These are phyloP conservation scores for Neomorphus geoffroyi DNA, from an alignment of 2,797 vertebrate species.

Conservation along the genomic window DNA sequence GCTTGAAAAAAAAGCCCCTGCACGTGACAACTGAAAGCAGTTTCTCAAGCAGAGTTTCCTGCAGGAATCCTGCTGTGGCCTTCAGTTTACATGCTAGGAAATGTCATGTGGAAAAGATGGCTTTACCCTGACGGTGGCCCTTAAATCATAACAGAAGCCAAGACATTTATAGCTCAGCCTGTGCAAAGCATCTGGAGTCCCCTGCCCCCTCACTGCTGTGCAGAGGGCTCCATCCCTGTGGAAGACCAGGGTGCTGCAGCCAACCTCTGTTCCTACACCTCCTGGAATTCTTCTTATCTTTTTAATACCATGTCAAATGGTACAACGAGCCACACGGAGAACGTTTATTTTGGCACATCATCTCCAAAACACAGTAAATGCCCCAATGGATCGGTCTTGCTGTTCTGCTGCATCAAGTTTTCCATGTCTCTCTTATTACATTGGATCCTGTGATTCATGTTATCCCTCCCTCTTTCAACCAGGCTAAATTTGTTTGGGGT, in stretches of 20 bases:
- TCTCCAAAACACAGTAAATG: not conserved
- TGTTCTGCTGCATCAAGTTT: constrained; percentile 31
- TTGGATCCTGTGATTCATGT: not conserved
- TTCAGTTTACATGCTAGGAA: not conserved
- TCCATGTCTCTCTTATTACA: constrained; percentile 33
- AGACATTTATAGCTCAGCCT: not conserved
- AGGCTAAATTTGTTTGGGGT: constrained; percentile 46
- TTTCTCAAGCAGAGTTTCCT: not conserved
- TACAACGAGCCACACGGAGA: not conserved
- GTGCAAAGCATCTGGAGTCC: not conserved
- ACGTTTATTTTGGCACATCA: not conserved
- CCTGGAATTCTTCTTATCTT: not conserved
- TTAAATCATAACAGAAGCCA: not conserved
- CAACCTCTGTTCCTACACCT: not conserved
- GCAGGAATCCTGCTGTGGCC: not conserved
- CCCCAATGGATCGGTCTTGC: not conserved
- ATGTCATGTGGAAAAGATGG: not conserved
- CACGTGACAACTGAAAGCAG: not conserved
- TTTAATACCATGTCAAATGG: not conserved
- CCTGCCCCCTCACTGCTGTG: not conserved
- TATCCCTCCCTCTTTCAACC: not conserved
- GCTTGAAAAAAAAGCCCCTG: not conserved
- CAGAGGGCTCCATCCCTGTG: not conserved
- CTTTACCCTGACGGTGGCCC: not conserved
- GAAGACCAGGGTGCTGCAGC: not conserved